Base-by-base conservation (phyloP, 2,888 invertebrate species). In the Dynastes maya region DNA sequence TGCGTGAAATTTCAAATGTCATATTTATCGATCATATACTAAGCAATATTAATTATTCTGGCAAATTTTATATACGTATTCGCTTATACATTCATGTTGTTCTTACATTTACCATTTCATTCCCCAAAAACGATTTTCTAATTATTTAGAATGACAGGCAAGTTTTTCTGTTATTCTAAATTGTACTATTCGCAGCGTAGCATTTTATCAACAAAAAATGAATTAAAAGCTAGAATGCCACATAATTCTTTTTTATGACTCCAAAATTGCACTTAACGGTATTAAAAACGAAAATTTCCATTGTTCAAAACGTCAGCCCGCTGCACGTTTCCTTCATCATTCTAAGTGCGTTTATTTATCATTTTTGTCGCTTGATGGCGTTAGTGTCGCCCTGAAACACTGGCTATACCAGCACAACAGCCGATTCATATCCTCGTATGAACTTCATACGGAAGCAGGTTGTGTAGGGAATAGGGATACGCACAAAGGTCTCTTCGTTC, bases 261-360 rank as follows among this genome's bases (percentile, higher is more conserved):
- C 6, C 22, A 29, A 68, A 68, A 68, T 68, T 51, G 53, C 68
- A 68, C 68, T 68, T 53, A 65, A 53, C 51, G 68, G 29, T 68
- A 68, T 68, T 68, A 68, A 68, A 68, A 11, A 5, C 51, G 51
- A 29, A 68, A 68, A 49, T 68, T 68, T 32, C 51, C 68, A 68
- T 68, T 22, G 49, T 68, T 68, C 29, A 68, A 68, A 51, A 68
- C 29, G 68, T 68, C 61, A 61, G 13, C 49, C 49, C 3, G 27
- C 49, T 40, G 51, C 45, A 37, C 45, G 13, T 40, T 61, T 45
- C 45, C 72, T 49, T 61, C 72, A 74, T 74, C 72, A 74, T 61
- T 55, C 45, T 63, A 61, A 74, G 61, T 63, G 61, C 72, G 72
- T 61, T 74, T 74, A 74, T 74, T 74, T 61, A 74, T 58, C 58